phyloP scores from a whole-genome alignment of 1,140 invertebrate genomes.

The Holotrichia oblita region DNA sequence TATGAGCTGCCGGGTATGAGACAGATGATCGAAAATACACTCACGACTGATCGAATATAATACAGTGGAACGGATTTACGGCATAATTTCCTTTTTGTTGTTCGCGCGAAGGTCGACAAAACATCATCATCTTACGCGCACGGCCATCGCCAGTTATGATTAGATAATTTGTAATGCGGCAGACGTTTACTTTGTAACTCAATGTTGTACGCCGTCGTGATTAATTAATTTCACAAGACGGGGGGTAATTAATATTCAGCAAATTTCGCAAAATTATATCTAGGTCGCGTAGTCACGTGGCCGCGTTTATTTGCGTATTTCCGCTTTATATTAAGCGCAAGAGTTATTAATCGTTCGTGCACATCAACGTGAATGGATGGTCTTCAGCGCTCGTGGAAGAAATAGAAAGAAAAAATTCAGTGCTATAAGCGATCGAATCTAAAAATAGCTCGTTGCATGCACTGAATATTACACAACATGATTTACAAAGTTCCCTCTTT shows the following conservation, averaged over 20 bases:
- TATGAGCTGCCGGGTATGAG: too few relatives aligned
- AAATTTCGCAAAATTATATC: not conserved
- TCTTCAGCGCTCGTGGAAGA: not conserved
- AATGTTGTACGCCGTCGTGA: not conserved
- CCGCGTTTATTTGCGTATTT: constrained; percentile 3
- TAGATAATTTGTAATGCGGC: constrained; percentile 8
- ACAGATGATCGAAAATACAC: too few relatives aligned
- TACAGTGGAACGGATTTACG: too few relatives aligned
- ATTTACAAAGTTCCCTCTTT: too few relatives aligned
- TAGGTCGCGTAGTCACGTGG: not conserved
- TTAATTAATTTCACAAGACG: constrained; percentile 3
- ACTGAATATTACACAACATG: too few relatives aligned
- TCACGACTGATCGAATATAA: too few relatives aligned
- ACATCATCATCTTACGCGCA: not conserved
- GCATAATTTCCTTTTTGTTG: not conserved
- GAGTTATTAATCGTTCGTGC: not conserved
- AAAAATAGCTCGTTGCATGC: too few relatives aligned
- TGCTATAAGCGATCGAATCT: not conserved
- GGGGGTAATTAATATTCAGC: constrained; percentile 9
- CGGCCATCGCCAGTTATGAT: not conserved
- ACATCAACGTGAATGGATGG: constrained; percentile 1
- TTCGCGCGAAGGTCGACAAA: not conserved
- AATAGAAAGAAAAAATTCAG: not conserved
- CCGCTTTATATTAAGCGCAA: not conserved
- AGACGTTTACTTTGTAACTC: not conserved